Percentiles rank a stretch among this genome's conserved stretches.
Evolutionary conservation across 2,888 invertebrate genomes (phyloP).

Genomic region (Scaptomyza caliginosa): DNA sequence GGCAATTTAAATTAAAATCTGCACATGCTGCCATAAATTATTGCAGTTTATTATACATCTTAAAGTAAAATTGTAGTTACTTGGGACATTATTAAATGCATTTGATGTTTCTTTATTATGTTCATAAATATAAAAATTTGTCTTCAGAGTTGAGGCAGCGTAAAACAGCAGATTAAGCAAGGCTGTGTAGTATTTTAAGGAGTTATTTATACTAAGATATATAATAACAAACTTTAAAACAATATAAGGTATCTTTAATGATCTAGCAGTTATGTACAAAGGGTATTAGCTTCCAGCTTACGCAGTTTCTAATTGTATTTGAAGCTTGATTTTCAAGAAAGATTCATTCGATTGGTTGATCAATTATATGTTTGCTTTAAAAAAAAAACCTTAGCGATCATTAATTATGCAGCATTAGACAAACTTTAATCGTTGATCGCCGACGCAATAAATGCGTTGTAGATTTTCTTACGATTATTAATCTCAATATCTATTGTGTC

Average conservation of each 20-base stretch:
- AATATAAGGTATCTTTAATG: neutral
- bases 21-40: slow-evolving; percentile 12
- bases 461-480: slow-evolving; percentile 62
- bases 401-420: slow-evolving; percentile 69
- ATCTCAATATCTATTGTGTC: slow-evolving; percentile 71
- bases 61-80: neutral
- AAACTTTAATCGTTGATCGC: slow-evolving; percentile 53
- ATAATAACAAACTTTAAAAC: too few relatives aligned
- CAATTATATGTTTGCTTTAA: slow-evolving; percentile 57
- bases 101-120: too few relatives aligned
- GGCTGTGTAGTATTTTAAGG: too few relatives aligned
- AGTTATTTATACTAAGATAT: too few relatives aligned
- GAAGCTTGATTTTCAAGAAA: slow-evolving; percentile 4
- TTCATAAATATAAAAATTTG: too few relatives aligned
- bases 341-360: slow-evolving; percentile 46
- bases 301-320: neutral
- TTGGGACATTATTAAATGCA: neutral
- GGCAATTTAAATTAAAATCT: slow-evolving; percentile 56
- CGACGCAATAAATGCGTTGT: slow-evolving; percentile 50
- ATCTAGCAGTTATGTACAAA: neutral
- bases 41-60: neutral
- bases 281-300: neutral
- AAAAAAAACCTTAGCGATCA: slow-evolving; percentile 55
- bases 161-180: too few relatives aligned
- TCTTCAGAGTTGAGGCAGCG: too few relatives aligned